Evolutionary conservation across 2,797 vertebrate species (phyloP), one percentile per base, ranked within the genome.

Genomic region (Furcifer pardalis): DNA sequence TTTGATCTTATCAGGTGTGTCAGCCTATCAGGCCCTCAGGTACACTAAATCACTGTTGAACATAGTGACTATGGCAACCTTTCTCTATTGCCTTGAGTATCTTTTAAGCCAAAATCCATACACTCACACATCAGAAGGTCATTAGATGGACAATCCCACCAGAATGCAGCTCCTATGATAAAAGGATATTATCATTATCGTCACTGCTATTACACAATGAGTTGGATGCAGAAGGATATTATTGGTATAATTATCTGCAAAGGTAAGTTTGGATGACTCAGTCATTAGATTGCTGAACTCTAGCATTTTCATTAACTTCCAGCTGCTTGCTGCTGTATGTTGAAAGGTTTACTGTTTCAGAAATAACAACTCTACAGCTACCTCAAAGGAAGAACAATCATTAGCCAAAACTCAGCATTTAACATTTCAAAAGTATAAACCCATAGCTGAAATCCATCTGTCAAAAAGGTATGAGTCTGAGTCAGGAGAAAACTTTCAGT

Each of bases 31-130:
- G 52, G 25, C 49, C 30, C 7, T 46, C 56, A 62, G 42, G 62
- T 77, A 40, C 73, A 73, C 32, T 46, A 60, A 35, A 32, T 27
- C 25, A 42, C 25, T 37, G 49, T 77, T 60, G 56, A 82, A 37
- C 23, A 72, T 56, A 62, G 73, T 75, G 77, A 79, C 79, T 77
- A 65, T 82, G 74, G 79, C 84, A 82, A 71, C 65, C 27, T 82
- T 62, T 86, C 44, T 60, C 56, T 30, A 12, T 32, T 62, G 63
- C 56, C 65, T 77, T 82, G 65, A 32, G 73, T 66, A 73, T 35
- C 59, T 74, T 79, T 83, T 79, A 66, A 74, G 78, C 81, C 59
- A 74, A 25, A 59, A 23, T 81, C 62, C 46, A 85, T 46, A 56
- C 52, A 81, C 59, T 75, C 62, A 68, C 27, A 79, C 35, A 27